These are phyloP conservation scores for Trilocha varians DNA, from an alignment of 2,888 invertebrate genomes.

Conservation along the genomic window DNA sequence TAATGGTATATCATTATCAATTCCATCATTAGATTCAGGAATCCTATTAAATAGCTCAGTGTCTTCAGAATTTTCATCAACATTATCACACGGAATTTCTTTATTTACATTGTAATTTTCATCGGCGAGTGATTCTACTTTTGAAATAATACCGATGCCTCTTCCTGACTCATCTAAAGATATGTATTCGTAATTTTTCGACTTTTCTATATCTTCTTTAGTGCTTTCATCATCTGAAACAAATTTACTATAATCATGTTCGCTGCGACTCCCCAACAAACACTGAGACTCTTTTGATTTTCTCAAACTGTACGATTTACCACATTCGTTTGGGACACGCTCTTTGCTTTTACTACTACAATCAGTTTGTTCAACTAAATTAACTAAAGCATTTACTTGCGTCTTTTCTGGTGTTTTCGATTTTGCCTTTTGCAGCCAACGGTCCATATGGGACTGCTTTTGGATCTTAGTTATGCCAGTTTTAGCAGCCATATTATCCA, in stretches of 20 bases:
- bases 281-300: constrained; percentile 37
- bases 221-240: constrained; percentile 8
- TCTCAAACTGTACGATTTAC: constrained; percentile 34
- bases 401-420: constrained; percentile 64
- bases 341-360: constrained; percentile 24
- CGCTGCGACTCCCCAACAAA: constrained; percentile 27
- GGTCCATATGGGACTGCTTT: constrained; percentile 66
- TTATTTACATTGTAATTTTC: neutral
- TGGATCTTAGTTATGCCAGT: constrained; percentile 63
- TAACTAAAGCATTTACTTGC: constrained; percentile 24
- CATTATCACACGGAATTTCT: neutral
- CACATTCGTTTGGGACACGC: constrained; percentile 14
- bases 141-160: constrained; percentile 20
- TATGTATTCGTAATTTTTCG: constrained; percentile 9
- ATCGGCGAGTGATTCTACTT: constrained; percentile 12
- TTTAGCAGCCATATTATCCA: constrained; percentile 66
- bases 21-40: neutral
- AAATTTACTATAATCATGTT: constrained; percentile 33
- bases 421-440: constrained; percentile 67
- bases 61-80: neutral
- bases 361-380: constrained; percentile 23
- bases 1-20: neutral
- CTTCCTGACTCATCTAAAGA: constrained; percentile 10
- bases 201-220: neutral
- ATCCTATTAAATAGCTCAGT: neutral